phyloP scores from a whole-genome alignment of 2,797 vertebrate species.

The Moxostoma hubbsi region DNA sequence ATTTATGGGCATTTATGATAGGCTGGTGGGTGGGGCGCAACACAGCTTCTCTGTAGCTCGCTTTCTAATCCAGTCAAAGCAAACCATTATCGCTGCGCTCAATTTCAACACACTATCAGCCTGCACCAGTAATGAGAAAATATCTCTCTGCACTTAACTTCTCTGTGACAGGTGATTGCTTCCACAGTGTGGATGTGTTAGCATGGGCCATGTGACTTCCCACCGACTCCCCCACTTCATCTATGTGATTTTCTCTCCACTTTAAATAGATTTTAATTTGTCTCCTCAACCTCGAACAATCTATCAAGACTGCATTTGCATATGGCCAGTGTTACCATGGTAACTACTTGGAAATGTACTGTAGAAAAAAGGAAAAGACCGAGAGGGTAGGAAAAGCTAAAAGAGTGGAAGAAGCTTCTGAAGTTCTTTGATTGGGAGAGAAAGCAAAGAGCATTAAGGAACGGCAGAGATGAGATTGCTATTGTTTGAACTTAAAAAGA shows the following conservation, averaged over 20 bases:
- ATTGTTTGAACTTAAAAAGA: too few species aligned
- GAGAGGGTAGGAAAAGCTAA: conserved; percentile 8
- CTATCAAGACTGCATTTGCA: conserved; percentile 60
- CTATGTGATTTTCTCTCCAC: conserved; percentile 16
- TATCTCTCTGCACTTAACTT: conserved; percentile 12
- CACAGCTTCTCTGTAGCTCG: not conserved
- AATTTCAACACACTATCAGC: conserved; percentile 7
- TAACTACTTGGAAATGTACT: conserved; percentile 55
- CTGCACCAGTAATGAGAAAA: conserved; percentile 8
- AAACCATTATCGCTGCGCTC: not conserved
- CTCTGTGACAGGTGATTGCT: conserved; percentile 2
- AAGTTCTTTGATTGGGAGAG: conserved; percentile 33
- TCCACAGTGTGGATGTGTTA: conserved; percentile 1
- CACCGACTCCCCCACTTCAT: conserved; percentile 1
- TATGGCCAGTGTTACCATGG: conserved; percentile 66
- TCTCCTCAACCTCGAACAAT: conserved; percentile 56
- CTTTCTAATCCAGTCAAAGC: conserved; percentile 9
- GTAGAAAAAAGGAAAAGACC: conserved; percentile 35
- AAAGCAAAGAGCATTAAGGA: not conserved
- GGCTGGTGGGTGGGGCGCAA: not conserved
- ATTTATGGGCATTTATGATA: conserved; percentile 19
- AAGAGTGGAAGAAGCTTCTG: not conserved
- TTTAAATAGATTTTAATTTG: conserved; percentile 66
- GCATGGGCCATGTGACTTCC: conserved; percentile 1
- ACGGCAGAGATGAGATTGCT: too few species aligned